phyloP scores from a whole-genome alignment of 2,888 invertebrate genomes.

The Xestia sexstrigata region DNA sequence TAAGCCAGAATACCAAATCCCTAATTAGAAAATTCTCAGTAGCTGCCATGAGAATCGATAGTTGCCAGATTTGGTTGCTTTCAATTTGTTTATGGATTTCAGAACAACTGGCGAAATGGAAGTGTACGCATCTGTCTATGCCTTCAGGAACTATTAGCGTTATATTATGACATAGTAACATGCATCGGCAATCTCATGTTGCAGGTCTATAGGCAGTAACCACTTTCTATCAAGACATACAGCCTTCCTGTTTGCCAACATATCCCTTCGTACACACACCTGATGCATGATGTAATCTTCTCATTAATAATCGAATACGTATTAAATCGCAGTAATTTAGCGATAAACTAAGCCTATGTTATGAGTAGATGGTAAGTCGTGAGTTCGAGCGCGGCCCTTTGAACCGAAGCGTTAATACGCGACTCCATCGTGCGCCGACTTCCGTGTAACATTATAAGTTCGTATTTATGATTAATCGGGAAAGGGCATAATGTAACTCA shows the following conservation, averaged over 20 bases:
- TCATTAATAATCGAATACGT: conserved; percentile 12
- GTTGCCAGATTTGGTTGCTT: too few relatives aligned
- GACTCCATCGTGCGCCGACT: conserved; percentile 30
- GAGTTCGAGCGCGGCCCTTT: conserved; percentile 31
- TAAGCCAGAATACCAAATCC: too few relatives aligned
- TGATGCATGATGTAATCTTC: conserved; percentile 7
- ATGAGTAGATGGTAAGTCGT: conserved; percentile 36
- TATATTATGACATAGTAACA: not conserved
- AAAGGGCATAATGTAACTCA: conserved; percentile 15
- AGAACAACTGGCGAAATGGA: not conserved
- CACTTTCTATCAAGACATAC: conserved; percentile 25
- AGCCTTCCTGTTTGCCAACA: conserved; percentile 27
- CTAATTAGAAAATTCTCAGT: too few relatives aligned
- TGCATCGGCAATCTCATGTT: not conserved
- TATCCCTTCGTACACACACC: not conserved
- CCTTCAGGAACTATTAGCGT: not conserved
- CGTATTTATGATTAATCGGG: conserved; percentile 39
- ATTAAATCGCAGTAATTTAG: conserved; percentile 31
- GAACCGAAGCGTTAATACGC: conserved; percentile 52
- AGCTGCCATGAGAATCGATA: too few relatives aligned
- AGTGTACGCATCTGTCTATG: not conserved
- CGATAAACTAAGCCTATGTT: conserved; percentile 38
- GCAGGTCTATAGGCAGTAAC: not conserved
- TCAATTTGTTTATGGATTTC: too few relatives aligned
- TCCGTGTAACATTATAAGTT: conserved; percentile 48